phyloP scores from a whole-genome alignment of 2,113 vertebrate genomes.

The Natator depressus region DNA sequence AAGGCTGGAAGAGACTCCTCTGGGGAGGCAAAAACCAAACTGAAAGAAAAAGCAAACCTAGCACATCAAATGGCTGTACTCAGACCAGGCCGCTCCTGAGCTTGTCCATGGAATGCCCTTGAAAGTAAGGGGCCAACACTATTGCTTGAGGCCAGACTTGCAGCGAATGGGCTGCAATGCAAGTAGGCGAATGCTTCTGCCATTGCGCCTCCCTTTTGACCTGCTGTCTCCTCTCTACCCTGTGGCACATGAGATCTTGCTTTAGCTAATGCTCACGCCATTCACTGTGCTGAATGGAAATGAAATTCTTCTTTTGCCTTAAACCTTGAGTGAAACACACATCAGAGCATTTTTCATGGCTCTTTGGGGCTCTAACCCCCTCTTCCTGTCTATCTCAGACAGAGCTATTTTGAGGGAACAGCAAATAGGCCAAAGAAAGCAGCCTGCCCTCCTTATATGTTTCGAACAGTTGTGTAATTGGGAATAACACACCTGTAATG shows the following conservation, averaged over 20 bases:
- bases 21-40: neutral
- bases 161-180: neutral
- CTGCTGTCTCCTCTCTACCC: neutral
- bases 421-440: conserved; percentile 18
- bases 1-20: neutral
- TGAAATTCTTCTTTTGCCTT: neutral
- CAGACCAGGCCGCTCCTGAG: neutral
- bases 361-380: neutral
- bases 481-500: conserved; percentile 33
- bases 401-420: neutral
- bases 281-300: neutral
- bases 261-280: neutral
- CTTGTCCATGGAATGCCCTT: neutral
- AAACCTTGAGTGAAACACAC: neutral
- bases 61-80: neutral
- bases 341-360: neutral
- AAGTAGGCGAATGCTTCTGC: neutral
- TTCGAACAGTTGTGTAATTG: conserved; percentile 39
- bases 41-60: neutral
- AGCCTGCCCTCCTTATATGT: conserved; percentile 26
- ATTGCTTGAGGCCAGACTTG: neutral
- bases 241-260: neutral
- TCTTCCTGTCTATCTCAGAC: neutral
- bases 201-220: fast-evolving
- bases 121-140: neutral